Percentiles rank a stretch among this genome's conserved stretches.
Evolutionary conservation across 2,888 invertebrate species (phyloP).

Genomic region (Lamellibrachia satsuma): DNA sequence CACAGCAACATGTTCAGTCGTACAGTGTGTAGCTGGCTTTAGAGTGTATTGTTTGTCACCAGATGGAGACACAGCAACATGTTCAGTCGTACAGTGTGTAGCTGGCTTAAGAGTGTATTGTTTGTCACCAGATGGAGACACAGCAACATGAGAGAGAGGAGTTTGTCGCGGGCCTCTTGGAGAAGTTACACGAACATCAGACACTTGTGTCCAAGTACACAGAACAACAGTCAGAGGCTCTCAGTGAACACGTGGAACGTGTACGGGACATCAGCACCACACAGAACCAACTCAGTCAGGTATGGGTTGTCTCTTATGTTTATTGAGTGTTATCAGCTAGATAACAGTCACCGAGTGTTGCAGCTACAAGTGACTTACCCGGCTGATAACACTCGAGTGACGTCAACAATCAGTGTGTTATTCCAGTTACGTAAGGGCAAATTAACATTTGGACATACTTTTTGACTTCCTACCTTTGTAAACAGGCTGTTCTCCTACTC

Average conservation of each 20-base stretch:
- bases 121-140: not conserved
- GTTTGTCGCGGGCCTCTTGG: not conserved
- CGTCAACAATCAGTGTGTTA: too few relatives aligned
- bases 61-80: not conserved
- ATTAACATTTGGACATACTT: too few relatives aligned
- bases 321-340: too few relatives aligned
- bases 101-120: not conserved
- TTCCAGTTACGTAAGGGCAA: too few relatives aligned
- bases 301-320: not conserved
- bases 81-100: too few relatives aligned
- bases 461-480: too few relatives aligned
- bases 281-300: slow-evolving; percentile 19
- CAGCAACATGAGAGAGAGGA: not conserved
- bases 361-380: too few relatives aligned
- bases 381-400: too few relatives aligned
- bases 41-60: not conserved
- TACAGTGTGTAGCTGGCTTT: not conserved
- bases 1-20: not conserved
- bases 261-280: not conserved
- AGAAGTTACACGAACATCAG: not conserved
- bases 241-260: not conserved
- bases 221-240: not conserved
- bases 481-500: too few relatives aligned
- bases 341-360: too few relatives aligned
- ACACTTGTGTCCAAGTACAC: not conserved